phyloP scores from a whole-genome alignment of 2,797 vertebrate species.

The Todus mexicanus region DNA sequence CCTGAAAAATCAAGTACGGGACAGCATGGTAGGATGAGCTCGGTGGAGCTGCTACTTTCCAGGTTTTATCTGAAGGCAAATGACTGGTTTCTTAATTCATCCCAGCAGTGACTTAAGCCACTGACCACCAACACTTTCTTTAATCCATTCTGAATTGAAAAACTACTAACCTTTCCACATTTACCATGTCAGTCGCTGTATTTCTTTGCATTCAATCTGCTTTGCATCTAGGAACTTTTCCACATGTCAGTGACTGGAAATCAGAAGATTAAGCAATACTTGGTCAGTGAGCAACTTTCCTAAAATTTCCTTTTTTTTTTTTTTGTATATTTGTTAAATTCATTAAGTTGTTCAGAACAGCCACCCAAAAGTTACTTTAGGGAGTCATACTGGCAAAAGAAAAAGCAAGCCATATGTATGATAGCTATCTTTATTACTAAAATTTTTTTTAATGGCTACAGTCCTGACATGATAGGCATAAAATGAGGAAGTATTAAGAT shows the following conservation, averaged over 20 bases:
- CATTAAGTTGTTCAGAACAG: not conserved
- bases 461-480: not conserved
- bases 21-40: not conserved
- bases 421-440: not conserved
- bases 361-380: not conserved
- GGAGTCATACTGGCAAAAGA: not conserved
- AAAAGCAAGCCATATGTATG: not conserved
- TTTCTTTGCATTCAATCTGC: not conserved
- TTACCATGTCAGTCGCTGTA: accelerated
- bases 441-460: not conserved
- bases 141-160: not conserved
- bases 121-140: not conserved
- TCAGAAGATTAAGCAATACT: not conserved
- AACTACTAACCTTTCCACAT: not conserved
- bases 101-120: not conserved
- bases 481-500: not conserved
- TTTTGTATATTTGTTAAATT: not conserved
- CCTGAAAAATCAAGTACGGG: not conserved
- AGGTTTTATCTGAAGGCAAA: not conserved
- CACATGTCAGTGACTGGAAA: not conserved
- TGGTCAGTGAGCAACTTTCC: not conserved
- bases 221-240: not conserved
- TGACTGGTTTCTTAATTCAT: not conserved
- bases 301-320: not conserved
- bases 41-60: not conserved